Base-by-base conservation (phyloP, 1,140 invertebrate genomes). In the Piezodorus guildinii region DNA sequence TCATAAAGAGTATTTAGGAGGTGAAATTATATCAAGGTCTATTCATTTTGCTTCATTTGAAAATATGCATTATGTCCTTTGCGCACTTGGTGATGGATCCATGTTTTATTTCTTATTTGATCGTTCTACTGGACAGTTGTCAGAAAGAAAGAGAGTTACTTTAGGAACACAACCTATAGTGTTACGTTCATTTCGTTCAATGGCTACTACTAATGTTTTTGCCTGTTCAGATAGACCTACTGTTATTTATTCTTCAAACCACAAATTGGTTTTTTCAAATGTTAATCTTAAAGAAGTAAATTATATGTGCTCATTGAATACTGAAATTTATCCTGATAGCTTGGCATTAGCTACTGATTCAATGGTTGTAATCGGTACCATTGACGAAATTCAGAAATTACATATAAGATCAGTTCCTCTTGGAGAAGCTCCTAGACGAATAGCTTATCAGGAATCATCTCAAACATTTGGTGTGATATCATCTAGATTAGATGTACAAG, bases 211-310 rank as follows among this genome's bases (percentile, higher is more conserved):
- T 16, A 98, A 98, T 77, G 94, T 99, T 4, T 99, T 99, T 78
- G 96, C 95, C 14, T 99, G 96, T 73, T 97, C 94, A 0, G 96
- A 99, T 76, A 81, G 96, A 58, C 96, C 96, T 0, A 97, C 96
- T 0, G 96, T 99, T 2, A 98, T 99, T 68, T 99, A 98, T 77
- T 97, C 94, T 10, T 96, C 93, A 10, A 99, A 98, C 79, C 92
- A 98, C 73, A 99, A 99, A 77, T 79, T 99, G 4, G 94, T 99
- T 0, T 99, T 99, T 77, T 98, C 95, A 23, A 99, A 98, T 79
- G 96, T 99, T 1, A 99, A 99, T 77, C 78, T 99, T 14, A 94
- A 94, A 74, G 92, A 98, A 77, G 96, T 99, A 0, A 94, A 92
- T 72, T 93, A 98, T 72, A 98, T 99, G 94, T 99, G 96, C 76